Base-by-base conservation (phyloP, 1,140 invertebrate species). In the Conus ventricosus region DNA sequence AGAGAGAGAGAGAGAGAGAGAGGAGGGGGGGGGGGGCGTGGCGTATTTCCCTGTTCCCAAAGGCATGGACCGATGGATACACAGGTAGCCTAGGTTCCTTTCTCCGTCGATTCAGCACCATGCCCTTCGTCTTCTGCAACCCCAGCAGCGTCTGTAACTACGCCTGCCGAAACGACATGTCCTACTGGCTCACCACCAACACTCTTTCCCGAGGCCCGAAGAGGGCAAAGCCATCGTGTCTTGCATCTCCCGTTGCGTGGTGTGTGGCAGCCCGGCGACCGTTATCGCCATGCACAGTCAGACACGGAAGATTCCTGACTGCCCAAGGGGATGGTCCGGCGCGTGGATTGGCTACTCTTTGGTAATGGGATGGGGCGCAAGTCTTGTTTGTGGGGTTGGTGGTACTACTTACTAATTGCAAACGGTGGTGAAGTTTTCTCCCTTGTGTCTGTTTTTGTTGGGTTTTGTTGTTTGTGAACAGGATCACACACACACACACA, bases 311-410 rank as follows among this genome's bases (percentile, higher is more conserved):
- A 97, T 98, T 89, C 99, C 99, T 75, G 96, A 97, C 57, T 99
- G 99, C 96, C 99, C 99, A 27, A 92, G 94, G 67, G 98, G 98
- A 89, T 99, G 99, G 99, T 96, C 96, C 88, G 96, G 97, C 75
- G 95, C 99, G 53, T 99, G 99, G 99, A 98, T 98, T 90, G 99
- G 98, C 90, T 99, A 98, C 96, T 99, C 98, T 96, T 99, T 99
- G 95, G 96, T 98, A 15, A 99, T 99, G 99, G 99, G 99, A 23
- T 7, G 80, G 13, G 13, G 23, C 8, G 39, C 3, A 39, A 39
- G 4, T 8, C 13, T 10, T 0, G 67, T 71, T 11, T 13, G 57
- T 60, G 57, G 8, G 57, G 57, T 39, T 39, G 39, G 39, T n/a
- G n/a, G n/a, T n/a, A n/a, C n/a, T n/a, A n/a, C n/a, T n/a, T n/a